Percentiles rank a stretch among this genome's conserved stretches.
Evolutionary conservation across 2,888 invertebrate species (phyloP).

Genomic region (Macaria liturata): DNA sequence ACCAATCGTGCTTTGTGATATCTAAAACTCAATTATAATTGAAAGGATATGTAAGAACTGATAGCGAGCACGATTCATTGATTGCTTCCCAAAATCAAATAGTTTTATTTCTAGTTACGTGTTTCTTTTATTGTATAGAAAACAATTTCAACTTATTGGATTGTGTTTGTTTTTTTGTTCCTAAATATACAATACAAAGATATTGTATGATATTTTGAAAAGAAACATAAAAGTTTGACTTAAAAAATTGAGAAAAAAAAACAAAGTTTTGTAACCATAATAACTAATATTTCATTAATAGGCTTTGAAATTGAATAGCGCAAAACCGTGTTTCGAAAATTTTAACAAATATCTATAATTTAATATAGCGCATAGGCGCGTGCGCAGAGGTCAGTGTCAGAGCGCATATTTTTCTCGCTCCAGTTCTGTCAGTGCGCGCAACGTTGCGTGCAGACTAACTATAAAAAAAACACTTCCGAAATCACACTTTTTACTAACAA

Average conservation of each 20-base stretch:
- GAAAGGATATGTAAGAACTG: too few relatives aligned
- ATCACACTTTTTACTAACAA: conserved; percentile 8
- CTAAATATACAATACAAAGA: too few relatives aligned
- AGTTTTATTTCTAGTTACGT: too few relatives aligned
- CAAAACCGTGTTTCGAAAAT: conserved; percentile 14
- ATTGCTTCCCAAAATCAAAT: too few relatives aligned
- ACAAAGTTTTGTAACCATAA: too few relatives aligned
- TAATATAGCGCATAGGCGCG: conserved; percentile 3
- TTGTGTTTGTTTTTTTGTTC: neutral
- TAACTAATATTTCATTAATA: neutral
- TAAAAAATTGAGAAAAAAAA: too few relatives aligned
- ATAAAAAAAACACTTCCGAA: conserved; percentile 24
- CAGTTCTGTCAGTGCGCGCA: conserved; percentile 22
- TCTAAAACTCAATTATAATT: too few relatives aligned
- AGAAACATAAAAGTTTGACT: too few relatives aligned
- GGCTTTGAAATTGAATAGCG: conserved; percentile 1
- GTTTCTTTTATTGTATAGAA: neutral
- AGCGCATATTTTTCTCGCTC: conserved; percentile 22
- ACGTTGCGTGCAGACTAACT: conserved; percentile 8
- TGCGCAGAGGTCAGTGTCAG: conserved; percentile 30
- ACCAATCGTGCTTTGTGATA: too few relatives aligned
- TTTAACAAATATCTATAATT: conserved; percentile 1
- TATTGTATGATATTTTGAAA: too few relatives aligned
- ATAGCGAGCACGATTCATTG: too few relatives aligned
- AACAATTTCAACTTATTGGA: neutral